Base-by-base conservation (phyloP, 2,888 invertebrate genomes). In the Notodonta ziczac region DNA sequence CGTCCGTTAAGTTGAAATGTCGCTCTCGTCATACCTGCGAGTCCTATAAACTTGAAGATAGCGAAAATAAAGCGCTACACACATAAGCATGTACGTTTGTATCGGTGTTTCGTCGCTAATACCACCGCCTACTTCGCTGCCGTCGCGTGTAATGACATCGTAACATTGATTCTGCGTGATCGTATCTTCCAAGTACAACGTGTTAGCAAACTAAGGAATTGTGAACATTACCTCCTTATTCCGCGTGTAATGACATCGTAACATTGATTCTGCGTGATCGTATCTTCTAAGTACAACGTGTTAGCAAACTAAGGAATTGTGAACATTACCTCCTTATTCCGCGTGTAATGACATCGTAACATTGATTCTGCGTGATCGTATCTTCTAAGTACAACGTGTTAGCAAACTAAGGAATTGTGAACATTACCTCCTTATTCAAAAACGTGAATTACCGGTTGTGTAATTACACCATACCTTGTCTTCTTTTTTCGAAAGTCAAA, bases 331-430 rank as follows among this genome's bases (percentile, higher is more conserved):
- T n/a, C n/a, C n/a, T n/a, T n/a, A n/a, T n/a, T n/a, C n/a, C 59
- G 48, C 39, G 16, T 5, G 35, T 59, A 53, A 57, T 54, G 54
- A 50, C 62, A 48, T 54, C 62, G 57, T 59, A 48, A 56, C 59
- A 59, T 56, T 53, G 56, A 59, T 57, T 62, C 56, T 44, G 57
- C 62, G 42, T 14, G 62, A 58, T 59, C 59, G 55, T 60, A 65
- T 63, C 54, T 61, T 61, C 62, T 60, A 55, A 57, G 14, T 52
- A 50, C 56, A 50, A 16, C 12, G 40, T 46, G 13, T 50, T 44
- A 40, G 52, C 57, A 40, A 51, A 56, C 44, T 42, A 54, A 57
- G 14, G 54, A 50, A 50, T 54, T 53, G 57, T 60, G 44, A 59
- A 59, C 13, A 46, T 46, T 46, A 46, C n/a, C n/a, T n/a, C n/a